Conservation (phyloP, 2,888 invertebrate species). For the Papilio gigon region DNA sequence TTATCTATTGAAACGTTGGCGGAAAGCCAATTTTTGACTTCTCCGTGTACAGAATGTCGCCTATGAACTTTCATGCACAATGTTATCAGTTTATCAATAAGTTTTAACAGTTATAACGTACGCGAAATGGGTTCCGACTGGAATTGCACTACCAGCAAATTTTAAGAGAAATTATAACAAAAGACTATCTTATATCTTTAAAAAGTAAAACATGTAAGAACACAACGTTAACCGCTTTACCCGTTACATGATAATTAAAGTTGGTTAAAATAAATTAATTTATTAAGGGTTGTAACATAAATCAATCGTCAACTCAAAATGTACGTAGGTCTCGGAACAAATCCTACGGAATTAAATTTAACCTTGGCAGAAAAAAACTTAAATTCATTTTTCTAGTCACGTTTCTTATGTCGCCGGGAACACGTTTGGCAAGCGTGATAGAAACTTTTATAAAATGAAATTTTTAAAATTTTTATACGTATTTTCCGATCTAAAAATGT, state of each 20-base stretch:
- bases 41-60: constrained; percentile 12
- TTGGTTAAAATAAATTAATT: neutral
- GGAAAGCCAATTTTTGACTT: constrained; percentile 27
- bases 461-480: constrained; percentile 28
- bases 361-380: constrained; percentile 30
- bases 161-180: too few species aligned
- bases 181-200: too few species aligned
- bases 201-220: too few species aligned
- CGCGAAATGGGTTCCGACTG: neutral
- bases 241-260: neutral
- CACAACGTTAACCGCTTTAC: neutral
- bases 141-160: neutral
- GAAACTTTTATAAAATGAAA: constrained; percentile 38
- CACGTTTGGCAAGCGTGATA: constrained; percentile 38
- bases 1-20: constrained; percentile 33
- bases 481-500: constrained; percentile 20
- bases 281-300: neutral
- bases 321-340: constrained; percentile 12
- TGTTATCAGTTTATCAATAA: neutral
- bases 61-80: neutral
- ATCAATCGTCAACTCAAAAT: neutral
- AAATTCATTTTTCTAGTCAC: constrained; percentile 37
- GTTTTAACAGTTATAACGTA: neutral
- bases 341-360: constrained; percentile 19
- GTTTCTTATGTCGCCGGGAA: constrained; percentile 35